These are phyloP conservation scores for Trichopria drosophilae DNA, from an alignment of 2,888 invertebrate species.

Conservation along the genomic window DNA sequence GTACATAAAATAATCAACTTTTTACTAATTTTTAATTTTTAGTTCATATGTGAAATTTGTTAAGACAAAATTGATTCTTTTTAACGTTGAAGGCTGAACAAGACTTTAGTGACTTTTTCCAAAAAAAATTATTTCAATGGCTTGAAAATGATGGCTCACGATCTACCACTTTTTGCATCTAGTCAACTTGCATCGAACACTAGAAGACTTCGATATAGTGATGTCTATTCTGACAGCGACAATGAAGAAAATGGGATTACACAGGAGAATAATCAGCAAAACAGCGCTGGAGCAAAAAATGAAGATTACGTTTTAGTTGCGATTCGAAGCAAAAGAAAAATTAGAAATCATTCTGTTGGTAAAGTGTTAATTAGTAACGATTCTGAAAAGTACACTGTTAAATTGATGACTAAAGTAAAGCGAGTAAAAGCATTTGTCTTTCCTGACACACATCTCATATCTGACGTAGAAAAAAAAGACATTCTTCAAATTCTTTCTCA, in stretches of 20 bases:
- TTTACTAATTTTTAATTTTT: too few species aligned
- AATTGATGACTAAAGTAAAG: slow-evolving; percentile 2
- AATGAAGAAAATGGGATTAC: background rate
- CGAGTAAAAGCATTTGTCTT: slow-evolving; percentile 2
- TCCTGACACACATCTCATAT: background rate
- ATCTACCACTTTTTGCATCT: background rate
- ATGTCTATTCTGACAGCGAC: slow-evolving; percentile 1
- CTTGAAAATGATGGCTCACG: background rate
- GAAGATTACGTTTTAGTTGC: too few species aligned
- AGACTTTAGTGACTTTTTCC: too few species aligned
- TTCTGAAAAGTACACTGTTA: background rate
- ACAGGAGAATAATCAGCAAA: background rate
- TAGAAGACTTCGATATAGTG: slow-evolving; percentile 2
- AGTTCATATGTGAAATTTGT: too few species aligned
- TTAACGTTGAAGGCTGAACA: too few species aligned
- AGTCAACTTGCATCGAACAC: background rate
- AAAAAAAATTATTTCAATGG: too few species aligned
- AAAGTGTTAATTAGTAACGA: background rate
- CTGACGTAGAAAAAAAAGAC: background rate
- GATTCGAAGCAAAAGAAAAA: too few species aligned
- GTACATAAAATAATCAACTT: too few species aligned
- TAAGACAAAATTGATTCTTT: too few species aligned
- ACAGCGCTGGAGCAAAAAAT: background rate
- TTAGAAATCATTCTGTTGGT: slow-evolving; percentile 2
- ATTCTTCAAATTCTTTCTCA: background rate